phyloP scores from a whole-genome alignment of 2,797 vertebrate species.

The Myoxocephalus aenaeus region DNA sequence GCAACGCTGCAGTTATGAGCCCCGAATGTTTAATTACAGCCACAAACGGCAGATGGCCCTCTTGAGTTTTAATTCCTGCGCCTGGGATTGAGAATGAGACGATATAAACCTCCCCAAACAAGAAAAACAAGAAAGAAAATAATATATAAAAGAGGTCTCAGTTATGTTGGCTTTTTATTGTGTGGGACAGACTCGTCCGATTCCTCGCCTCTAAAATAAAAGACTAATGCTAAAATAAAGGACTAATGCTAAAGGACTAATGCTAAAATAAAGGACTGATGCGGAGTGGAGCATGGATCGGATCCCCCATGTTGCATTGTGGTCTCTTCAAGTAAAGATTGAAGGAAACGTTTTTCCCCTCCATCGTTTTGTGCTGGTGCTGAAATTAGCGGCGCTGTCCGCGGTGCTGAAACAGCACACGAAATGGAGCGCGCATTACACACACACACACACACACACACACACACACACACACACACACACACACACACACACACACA shows the following conservation, averaged over 20 bases:
- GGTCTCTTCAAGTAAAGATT: conserved; percentile 5
- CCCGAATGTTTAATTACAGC: conserved; percentile 86
- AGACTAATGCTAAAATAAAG: neutral
- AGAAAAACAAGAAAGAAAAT: conserved; percentile 32
- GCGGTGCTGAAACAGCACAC: conserved; percentile 64
- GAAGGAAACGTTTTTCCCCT: neutral
- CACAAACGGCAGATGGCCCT: conserved; percentile 99
- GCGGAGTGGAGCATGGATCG: neutral
- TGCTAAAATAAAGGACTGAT: neutral
- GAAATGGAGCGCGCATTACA: neutral
- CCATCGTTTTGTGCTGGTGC: neutral
- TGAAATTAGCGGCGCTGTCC: conserved; percentile 59
- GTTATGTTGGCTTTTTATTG: conserved; percentile 1
- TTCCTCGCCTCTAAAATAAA: neutral
- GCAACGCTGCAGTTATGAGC: conserved; percentile 23
- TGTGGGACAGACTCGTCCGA: neutral
- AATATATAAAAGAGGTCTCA: neutral
- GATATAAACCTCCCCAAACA: conserved; percentile 45
- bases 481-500: too few species aligned
- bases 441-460: too few species aligned
- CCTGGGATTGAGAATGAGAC: conserved; percentile 69
- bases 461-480: too few species aligned
- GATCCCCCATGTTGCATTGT: neutral
- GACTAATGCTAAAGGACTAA: too few species aligned
- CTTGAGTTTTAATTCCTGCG: conserved; percentile 90